phyloP scores from a whole-genome alignment of 2,797 vertebrate genomes.

The Nannoperca obscura region DNA sequence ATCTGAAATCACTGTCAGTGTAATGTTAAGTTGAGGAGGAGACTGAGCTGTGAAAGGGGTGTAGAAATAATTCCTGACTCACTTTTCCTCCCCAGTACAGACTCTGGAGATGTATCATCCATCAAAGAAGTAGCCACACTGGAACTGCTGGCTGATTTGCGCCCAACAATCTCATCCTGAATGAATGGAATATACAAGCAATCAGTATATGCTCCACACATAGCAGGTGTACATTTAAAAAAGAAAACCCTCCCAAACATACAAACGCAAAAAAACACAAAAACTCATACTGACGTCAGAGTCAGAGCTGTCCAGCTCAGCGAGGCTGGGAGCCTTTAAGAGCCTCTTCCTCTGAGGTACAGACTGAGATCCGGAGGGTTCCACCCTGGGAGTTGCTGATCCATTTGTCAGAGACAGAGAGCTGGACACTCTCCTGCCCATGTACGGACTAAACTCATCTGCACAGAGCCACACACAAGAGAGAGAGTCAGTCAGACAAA shows the following conservation, averaged over 20 bases:
- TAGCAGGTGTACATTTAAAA: background rate
- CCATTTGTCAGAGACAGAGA: conserved; percentile 86
- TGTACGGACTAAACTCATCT: conserved; percentile 91
- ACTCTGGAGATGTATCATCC: conserved; percentile 92
- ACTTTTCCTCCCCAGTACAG: conserved; percentile 90
- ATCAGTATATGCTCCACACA: background rate
- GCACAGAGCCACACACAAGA: conserved; percentile 54
- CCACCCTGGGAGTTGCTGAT: conserved; percentile 39
- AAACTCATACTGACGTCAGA: conserved; percentile 89
- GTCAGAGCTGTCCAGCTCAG: conserved; percentile 95
- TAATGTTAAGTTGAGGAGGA: conserved; percentile 4
- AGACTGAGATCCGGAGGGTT: conserved; percentile 76
- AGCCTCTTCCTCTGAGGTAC: conserved; percentile 90
- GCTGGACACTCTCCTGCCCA: conserved; percentile 85
- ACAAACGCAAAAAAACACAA: background rate
- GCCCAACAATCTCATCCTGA: conserved; percentile 90
- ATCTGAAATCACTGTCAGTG: conserved; percentile 8
- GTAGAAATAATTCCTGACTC: conserved; percentile 72
- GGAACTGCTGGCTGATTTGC: conserved; percentile 90
- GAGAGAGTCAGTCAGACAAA: conserved; percentile 33
- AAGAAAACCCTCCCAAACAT: conserved; percentile 1
- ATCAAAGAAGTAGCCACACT: conserved; percentile 90
- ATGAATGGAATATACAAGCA: conserved; percentile 24
- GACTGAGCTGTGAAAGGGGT: background rate
- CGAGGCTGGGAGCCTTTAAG: conserved; percentile 93